Conservation (phyloP, 2,113 vertebrate species). For the Vulpes vulpes region DNA sequence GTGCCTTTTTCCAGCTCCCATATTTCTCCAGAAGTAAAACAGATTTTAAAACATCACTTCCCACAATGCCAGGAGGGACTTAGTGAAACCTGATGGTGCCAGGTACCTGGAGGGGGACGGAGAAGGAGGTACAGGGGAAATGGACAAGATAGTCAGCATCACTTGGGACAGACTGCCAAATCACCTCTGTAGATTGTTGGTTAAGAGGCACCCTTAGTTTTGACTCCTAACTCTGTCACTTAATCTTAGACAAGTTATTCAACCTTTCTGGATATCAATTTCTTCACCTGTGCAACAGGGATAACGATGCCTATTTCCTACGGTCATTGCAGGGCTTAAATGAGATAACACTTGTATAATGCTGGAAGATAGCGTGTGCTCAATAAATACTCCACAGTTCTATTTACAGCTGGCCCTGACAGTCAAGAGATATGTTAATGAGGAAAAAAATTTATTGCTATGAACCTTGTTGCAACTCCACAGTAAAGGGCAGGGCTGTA, state of each 20-base stretch:
- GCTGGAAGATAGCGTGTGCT: background rate
- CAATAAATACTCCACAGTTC: background rate
- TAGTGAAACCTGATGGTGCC: background rate
- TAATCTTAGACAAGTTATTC: constrained; percentile 38
- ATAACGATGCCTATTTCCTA: background rate
- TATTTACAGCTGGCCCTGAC: background rate
- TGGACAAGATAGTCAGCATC: background rate
- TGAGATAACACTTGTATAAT: background rate
- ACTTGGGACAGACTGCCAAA: background rate
- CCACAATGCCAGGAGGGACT: background rate
- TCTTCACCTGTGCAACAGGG: background rate
- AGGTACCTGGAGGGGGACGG: background rate
- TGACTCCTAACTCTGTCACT: background rate
- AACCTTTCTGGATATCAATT: background rate
- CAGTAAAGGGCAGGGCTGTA: background rate
- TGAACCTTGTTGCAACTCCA: background rate
- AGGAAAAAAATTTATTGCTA: background rate
- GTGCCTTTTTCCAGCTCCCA: background rate
- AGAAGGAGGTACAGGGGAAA: background rate
- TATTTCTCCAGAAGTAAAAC: background rate
- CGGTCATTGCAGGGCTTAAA: background rate
- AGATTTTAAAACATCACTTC: background rate
- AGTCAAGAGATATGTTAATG: background rate
- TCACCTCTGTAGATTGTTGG: background rate
- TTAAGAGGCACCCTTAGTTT: background rate